phyloP scores from a whole-genome alignment of 2,113 vertebrate genomes.

The Bufo gargarizans region DNA sequence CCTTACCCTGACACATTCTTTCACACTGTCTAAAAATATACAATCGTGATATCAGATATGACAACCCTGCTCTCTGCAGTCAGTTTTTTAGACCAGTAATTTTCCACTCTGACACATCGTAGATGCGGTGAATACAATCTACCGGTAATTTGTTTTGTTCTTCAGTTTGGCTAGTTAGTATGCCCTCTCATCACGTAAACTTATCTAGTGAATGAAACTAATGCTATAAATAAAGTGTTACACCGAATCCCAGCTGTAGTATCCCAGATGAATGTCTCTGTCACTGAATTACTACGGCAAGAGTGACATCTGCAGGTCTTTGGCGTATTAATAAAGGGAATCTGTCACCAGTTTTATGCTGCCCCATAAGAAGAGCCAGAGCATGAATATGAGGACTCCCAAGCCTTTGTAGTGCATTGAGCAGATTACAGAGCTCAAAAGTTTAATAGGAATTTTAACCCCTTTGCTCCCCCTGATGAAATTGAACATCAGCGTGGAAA shows the following conservation, averaged over 20 bases:
- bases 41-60: constrained; percentile 37
- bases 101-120: constrained; percentile 19
- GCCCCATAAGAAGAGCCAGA: too few relatives aligned
- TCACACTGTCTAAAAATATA: constrained; percentile 35
- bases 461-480: too few relatives aligned
- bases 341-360: too few relatives aligned
- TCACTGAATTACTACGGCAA: background rate
- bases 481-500: too few relatives aligned
- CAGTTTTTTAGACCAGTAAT: background rate
- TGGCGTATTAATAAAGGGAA: too few relatives aligned
- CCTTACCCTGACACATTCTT: constrained; percentile 25
- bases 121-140: background rate
- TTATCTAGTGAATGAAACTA: background rate
- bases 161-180: background rate
- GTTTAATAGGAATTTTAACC: too few relatives aligned
- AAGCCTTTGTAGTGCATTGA: too few relatives aligned
- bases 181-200: background rate
- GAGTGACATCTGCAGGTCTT: background rate
- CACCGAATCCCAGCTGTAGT: background rate
- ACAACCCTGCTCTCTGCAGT: background rate
- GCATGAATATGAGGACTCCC: too few relatives aligned
- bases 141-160: background rate
- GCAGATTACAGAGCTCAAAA: too few relatives aligned
- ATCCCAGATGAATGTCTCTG: background rate
- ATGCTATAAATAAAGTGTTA: background rate